Conservation (phyloP, 2,113 vertebrate genomes). For the Ophthalmotilapia sp. region DNA sequence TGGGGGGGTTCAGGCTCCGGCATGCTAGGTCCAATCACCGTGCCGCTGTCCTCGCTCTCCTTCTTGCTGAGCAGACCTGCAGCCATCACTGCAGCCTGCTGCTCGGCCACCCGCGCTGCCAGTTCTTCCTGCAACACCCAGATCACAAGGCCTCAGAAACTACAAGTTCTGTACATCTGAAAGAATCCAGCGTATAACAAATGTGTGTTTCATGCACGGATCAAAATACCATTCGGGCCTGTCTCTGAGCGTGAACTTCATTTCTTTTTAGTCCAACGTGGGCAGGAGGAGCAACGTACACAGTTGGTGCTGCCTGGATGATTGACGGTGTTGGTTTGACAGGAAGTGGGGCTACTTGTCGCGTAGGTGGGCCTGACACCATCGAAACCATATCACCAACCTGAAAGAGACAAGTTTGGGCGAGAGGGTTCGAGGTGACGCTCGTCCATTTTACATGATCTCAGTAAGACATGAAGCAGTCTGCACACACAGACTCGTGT, state of each 20-base stretch:
- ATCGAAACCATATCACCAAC: conserved; percentile 63
- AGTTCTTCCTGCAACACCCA: conserved; percentile 70
- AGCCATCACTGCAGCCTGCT: conserved; percentile 70
- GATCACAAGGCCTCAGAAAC: background rate
- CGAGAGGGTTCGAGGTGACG: background rate
- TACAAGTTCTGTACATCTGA: no score
- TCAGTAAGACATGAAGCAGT: background rate
- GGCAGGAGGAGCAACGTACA: conserved; percentile 73
- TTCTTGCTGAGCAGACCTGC: conserved; percentile 75
- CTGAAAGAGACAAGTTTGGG: conserved; percentile 10
- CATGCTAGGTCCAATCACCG: conserved; percentile 79
- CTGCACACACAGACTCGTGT: background rate
- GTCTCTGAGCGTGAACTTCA: conserved; percentile 67
- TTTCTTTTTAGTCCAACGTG: conserved; percentile 39
- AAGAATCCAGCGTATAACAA: background rate
- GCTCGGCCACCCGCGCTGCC: conserved; percentile 70
- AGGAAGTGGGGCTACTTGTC: conserved; percentile 42
- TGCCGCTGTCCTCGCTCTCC: conserved; percentile 63
- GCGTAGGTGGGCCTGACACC: conserved; percentile 26
- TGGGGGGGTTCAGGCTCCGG: conserved; percentile 77
- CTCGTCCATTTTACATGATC: background rate
- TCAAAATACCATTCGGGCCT: conserved; percentile 68
- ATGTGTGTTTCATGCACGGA: no score
- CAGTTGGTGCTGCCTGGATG: conserved; percentile 79
- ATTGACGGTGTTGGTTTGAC: conserved; percentile 70